Evolutionary conservation across 2,113 vertebrate genomes (phyloP).

Genomic region (Brachypodius melanocephalos): DNA sequence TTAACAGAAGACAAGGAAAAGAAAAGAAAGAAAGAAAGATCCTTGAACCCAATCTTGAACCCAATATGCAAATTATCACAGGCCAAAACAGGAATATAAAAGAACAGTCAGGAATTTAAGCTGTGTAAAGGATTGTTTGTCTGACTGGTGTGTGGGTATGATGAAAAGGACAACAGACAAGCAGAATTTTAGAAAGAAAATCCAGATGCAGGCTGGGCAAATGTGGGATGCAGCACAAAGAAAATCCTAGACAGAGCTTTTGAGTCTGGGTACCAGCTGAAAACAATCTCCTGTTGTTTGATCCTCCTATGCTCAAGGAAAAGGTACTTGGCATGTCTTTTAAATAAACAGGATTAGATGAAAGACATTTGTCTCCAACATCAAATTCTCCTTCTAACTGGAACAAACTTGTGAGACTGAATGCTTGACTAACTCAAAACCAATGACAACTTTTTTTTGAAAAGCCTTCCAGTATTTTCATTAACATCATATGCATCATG

Average conservation of each 20-base stretch:
- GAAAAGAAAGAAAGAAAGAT: neutral
- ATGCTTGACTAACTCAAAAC: neutral
- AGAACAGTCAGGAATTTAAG: neutral
- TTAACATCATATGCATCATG: neutral
- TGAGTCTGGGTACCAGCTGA: conserved; percentile 33
- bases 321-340: conserved; percentile 43
- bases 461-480: neutral
- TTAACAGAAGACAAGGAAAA: neutral
- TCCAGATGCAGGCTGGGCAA: conserved; percentile 27
- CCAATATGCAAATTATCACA: neutral
- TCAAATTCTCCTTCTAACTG: neutral
- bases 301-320: conserved; percentile 45
- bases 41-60: neutral
- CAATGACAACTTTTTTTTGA: neutral
- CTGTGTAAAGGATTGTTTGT: neutral
- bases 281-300: conserved; percentile 49
- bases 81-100: neutral
- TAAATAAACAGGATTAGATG: conserved; percentile 31
- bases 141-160: neutral
- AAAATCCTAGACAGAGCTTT: conserved; percentile 15
- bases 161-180: neutral
- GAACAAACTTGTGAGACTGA: neutral
- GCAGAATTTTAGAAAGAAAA: conserved; percentile 18
- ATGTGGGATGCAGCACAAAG: neutral
- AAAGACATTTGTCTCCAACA: neutral